Base-by-base conservation (phyloP, 1,140 invertebrate species). In the Aphaenogaster rudis region DNA sequence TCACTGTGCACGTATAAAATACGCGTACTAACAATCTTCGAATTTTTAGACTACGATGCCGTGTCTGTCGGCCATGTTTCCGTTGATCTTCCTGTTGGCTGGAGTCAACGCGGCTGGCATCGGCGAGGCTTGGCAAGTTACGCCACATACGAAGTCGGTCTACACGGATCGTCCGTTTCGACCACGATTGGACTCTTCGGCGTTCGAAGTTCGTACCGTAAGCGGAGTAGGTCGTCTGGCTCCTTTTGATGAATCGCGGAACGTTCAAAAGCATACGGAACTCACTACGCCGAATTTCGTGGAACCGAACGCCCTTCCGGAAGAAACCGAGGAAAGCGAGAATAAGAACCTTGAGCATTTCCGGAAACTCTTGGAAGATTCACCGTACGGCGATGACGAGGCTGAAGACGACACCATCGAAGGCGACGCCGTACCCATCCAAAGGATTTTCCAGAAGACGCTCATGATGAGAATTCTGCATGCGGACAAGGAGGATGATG, bases 61-160 rank as follows among this genome's bases (percentile, higher is more conserved):
- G 28, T 39, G 76, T 50, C 61, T 72, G 8, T n/a, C 86, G 0
- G 7, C 33, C 21, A 28, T 85, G 39, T 91, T 72, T 45, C 39
- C 74, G 4, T 5, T 92, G 6, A 61, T 92, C 15, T 64, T 81
- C 3, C 42, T 91, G 52, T 39, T 92, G 59, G 57, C 76, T n/a
- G 82, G 63, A 33, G 71, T 76, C 39, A 77, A 59, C 4, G 91
- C 92, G 59, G 86, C 69, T n/a, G 94, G 94, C 17, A 64, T 93
- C 9, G 93, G 93, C 0, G 91, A 92, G 54, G 91, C 92, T 15
- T 95, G 94, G 94, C 93, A 94, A n/a, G 81, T 94, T 15, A 91
- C 93, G 0, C 86, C 91, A 5, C 79, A 89, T 6, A 61, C 91
- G 7, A 91, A 86, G 36, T 15, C 78, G 0, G 86, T 92, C 5